phyloP scores from a whole-genome alignment of 2,797 vertebrate species.

The Artibeus lituratus region DNA sequence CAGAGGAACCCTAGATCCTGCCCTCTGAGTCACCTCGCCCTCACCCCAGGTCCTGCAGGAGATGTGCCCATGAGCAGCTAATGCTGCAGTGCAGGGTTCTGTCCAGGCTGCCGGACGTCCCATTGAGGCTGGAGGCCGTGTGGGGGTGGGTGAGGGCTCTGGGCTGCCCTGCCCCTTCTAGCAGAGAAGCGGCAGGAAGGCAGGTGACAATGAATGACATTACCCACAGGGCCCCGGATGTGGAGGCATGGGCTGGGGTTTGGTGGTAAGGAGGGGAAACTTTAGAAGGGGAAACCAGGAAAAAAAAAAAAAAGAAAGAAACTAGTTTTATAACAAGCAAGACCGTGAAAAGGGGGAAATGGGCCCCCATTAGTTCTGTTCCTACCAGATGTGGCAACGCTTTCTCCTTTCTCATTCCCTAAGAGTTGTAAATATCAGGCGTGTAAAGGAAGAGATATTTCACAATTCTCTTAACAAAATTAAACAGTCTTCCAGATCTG shows the following conservation, averaged over 20 bases:
- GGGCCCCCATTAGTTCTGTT: neutral
- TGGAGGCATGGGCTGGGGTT: accelerated
- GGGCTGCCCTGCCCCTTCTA: neutral
- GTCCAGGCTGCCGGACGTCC: accelerated
- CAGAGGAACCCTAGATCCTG: neutral
- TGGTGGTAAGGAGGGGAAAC: neutral
- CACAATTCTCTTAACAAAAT: neutral
- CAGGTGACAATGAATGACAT: neutral
- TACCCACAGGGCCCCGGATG: neutral
- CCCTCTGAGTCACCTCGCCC: neutral
- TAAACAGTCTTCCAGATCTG: neutral
- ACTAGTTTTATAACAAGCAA: neutral
- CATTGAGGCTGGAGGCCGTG: neutral
- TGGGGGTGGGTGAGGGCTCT: neutral
- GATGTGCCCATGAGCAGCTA: neutral
- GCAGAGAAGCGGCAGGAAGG: neutral
- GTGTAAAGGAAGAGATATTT: neutral
- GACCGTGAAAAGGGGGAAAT: neutral
- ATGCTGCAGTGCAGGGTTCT: neutral
- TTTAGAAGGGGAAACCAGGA: neutral
- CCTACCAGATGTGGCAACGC: neutral
- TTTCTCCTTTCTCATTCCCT: neutral
- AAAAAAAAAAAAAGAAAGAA: neutral
- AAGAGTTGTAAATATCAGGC: neutral
- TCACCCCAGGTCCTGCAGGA: neutral